Conservation (phyloP, 23 tunicate genomes). For the Botrylloides violaceus region DNA sequence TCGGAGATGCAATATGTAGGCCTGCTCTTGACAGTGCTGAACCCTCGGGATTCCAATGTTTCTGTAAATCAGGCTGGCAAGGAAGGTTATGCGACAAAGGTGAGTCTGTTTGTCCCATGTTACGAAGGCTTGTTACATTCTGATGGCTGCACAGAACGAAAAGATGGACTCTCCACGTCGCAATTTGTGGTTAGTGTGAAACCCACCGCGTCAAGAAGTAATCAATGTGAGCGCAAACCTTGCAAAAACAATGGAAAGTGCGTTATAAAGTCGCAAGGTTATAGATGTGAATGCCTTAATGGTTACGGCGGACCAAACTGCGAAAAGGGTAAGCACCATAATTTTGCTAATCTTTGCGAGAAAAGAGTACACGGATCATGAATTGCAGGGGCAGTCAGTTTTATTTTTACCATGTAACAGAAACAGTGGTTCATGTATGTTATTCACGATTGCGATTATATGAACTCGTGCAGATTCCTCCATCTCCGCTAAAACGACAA, state of each 20-base stretch:
- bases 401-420: no score
- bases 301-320: neutral
- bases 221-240: neutral
- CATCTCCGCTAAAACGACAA: neutral
- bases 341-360: no score
- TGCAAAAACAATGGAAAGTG: neutral
- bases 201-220: neutral
- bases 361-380: no score
- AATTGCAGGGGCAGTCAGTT: no score
- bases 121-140: no score
- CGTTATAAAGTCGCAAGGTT: neutral
- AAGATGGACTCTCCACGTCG: no score
- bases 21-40: neutral
- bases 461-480: no score
- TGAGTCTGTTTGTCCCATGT: no score
- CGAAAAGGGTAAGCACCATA: neutral
- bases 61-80: neutral
- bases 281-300: neutral
- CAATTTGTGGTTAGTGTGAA: no score
- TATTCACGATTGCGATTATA: no score
- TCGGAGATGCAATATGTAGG: neutral
- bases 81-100: neutral
- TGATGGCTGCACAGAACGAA: no score
- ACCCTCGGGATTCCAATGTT: neutral
- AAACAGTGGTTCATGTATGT: no score